phyloP scores from a whole-genome alignment of 2,888 invertebrate species.

The Ommatoiulus sabulosus region DNA sequence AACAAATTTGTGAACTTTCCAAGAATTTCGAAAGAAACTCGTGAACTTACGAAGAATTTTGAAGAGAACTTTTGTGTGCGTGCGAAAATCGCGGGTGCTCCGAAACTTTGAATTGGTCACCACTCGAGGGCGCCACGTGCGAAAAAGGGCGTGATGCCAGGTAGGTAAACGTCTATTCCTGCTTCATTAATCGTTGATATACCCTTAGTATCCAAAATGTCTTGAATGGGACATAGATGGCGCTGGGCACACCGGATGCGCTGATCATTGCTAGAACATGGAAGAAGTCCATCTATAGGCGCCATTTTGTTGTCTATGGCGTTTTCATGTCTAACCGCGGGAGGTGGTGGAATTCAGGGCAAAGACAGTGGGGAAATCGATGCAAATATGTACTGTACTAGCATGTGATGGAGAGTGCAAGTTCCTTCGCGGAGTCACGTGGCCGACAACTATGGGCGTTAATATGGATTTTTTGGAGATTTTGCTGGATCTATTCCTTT shows the following conservation, averaged over 20 bases:
- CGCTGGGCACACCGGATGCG: too few species aligned
- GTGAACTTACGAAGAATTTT: too few species aligned
- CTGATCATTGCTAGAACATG: too few species aligned
- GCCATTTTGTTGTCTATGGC: neutral
- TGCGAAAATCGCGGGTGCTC: neutral
- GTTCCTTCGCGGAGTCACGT: neutral
- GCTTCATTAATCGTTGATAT: neutral
- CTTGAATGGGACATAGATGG: too few species aligned
- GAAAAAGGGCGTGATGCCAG: neutral
- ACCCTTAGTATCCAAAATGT: too few species aligned
- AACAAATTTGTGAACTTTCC: too few species aligned
- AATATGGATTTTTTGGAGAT: constrained; percentile 7
- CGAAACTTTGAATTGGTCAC: neutral
- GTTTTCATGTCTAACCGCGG: neutral
- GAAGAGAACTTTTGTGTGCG: neutral
- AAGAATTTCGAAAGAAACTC: too few species aligned
- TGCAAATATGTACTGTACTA: neutral
- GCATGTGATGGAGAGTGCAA: neutral
- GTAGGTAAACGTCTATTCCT: neutral
- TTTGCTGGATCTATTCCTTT: neutral
- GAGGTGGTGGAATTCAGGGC: neutral
- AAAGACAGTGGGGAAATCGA: neutral
- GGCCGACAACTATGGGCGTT: neutral
- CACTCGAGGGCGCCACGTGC: neutral
- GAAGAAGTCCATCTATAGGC: too few species aligned